These are phyloP conservation scores for Limnothrissa miodon DNA, from an alignment of 2,113 vertebrate genomes.

Conservation along the genomic window DNA sequence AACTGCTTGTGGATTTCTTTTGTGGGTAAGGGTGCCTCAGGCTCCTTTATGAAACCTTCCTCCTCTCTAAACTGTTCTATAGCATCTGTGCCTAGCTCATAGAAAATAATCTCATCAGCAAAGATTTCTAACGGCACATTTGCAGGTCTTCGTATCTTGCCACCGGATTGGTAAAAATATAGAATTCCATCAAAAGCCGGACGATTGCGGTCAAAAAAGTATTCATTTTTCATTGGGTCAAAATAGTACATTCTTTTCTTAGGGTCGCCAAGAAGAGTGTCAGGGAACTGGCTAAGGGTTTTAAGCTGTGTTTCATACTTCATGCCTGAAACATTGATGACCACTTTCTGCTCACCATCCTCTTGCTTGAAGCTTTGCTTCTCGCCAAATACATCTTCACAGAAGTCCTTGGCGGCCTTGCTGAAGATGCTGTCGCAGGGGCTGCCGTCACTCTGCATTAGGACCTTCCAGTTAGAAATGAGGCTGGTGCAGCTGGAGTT, in stretches of 20 bases:
- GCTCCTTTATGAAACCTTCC: slow-evolving; percentile 92
- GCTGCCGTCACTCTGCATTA: slow-evolving; percentile 77
- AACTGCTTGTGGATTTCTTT: slow-evolving; percentile 90
- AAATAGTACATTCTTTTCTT: slow-evolving; percentile 90
- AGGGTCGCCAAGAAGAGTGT: slow-evolving; percentile 87
- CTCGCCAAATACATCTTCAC: slow-evolving; percentile 77
- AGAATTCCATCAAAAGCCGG: slow-evolving; percentile 98
- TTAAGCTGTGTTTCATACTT: slow-evolving; percentile 91
- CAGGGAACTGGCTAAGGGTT: slow-evolving; percentile 89
- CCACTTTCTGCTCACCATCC: slow-evolving; percentile 85
- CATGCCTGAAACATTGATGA: slow-evolving; percentile 93
- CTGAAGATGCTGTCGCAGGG: slow-evolving; percentile 84
- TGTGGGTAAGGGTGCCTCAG: slow-evolving; percentile 83
- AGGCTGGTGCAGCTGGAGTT: slow-evolving; percentile 78
- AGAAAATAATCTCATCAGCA: slow-evolving; percentile 93
- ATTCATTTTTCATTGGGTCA: slow-evolving; percentile 94
- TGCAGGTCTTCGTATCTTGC: slow-evolving; percentile 88
- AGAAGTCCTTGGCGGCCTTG: slow-evolving; percentile 76
- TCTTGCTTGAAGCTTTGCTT: slow-evolving; percentile 65
- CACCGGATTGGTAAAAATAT: slow-evolving; percentile 94
- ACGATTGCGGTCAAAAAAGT: slow-evolving; percentile 95
- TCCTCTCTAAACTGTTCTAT: slow-evolving; percentile 95
- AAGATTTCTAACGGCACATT: slow-evolving; percentile 93
- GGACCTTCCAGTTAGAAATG: slow-evolving; percentile 82
- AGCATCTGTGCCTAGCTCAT: slow-evolving; percentile 88